Evolutionary conservation across 1,140 invertebrate species (phyloP).

Genomic region (Lepidurus couesii): DNA sequence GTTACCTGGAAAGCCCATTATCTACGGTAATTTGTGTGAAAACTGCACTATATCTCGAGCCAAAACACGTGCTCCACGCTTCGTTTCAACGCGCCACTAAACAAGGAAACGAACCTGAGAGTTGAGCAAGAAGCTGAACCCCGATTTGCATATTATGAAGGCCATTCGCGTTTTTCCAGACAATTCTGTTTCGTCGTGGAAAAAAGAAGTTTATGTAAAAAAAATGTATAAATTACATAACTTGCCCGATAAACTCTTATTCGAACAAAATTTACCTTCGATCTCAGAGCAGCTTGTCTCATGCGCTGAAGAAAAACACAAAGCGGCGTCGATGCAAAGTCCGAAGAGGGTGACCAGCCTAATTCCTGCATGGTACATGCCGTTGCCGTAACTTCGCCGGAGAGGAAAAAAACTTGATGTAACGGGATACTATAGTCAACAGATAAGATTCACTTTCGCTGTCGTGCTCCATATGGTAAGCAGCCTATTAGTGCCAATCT

Average conservation of each 20-base stretch:
- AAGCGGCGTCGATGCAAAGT: background rate
- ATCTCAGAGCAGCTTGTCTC: background rate
- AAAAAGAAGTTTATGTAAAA: background rate
- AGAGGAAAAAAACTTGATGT: background rate
- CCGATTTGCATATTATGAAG: background rate
- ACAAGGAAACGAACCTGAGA: background rate
- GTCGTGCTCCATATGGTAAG: conserved; percentile 4
- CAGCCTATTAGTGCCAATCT: background rate
- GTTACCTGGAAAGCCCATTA: conserved; percentile 36
- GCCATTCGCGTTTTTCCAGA: background rate
- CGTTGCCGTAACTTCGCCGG: background rate
- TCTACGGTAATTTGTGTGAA: conserved; percentile 23
- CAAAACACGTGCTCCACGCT: background rate
- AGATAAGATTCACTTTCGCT: background rate
- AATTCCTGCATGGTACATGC: background rate
- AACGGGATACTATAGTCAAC: conserved; percentile 15
- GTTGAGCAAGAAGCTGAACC: background rate
- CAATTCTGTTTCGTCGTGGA: background rate
- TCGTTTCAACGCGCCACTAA: background rate
- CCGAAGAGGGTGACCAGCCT: background rate
- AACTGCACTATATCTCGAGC: conserved; percentile 31
- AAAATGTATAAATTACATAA: background rate
- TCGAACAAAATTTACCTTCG: too few species aligned
- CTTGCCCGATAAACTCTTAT: too few species aligned
- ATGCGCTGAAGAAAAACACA: background rate